Conservation (phyloP, 2,888 invertebrate species). For the Acanthococcus lagerstroemiae region DNA sequence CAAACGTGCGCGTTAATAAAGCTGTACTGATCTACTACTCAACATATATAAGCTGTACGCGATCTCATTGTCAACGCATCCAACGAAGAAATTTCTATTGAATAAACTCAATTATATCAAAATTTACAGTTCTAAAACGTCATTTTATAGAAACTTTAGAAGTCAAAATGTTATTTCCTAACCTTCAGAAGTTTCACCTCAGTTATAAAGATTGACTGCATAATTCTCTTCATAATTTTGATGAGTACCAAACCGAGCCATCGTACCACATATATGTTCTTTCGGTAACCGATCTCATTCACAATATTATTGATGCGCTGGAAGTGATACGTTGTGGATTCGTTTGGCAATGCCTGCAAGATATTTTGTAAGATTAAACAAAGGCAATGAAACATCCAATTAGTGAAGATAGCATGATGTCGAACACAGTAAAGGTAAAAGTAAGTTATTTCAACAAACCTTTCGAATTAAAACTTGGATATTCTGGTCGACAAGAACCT, state of each 20-base stretch:
- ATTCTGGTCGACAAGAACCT: not conserved
- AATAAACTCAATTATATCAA: not conserved
- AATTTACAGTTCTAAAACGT: not conserved
- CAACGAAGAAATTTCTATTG: not conserved
- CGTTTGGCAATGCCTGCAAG: slow-evolving; percentile 4
- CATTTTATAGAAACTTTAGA: not conserved
- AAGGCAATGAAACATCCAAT: not conserved
- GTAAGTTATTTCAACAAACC: not conserved
- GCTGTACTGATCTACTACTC: too few relatives aligned
- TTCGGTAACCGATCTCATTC: slow-evolving; percentile 3
- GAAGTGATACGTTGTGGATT: not conserved
- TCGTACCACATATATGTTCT: slow-evolving; percentile 1
- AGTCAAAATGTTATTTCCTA: not conserved
- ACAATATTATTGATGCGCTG: not conserved
- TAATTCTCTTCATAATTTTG: slow-evolving; percentile 13
- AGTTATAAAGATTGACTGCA: slow-evolving; percentile 4
- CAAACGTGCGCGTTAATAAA: too few relatives aligned
- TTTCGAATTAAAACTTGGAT: slow-evolving; percentile 1
- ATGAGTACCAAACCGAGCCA: slow-evolving; percentile 4
- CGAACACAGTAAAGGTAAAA: not conserved
- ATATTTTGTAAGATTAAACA: too few relatives aligned
- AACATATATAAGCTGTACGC: too few relatives aligned
- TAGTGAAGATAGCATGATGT: too few relatives aligned
- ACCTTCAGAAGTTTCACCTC: slow-evolving; percentile 15
- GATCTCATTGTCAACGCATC: too few relatives aligned